Evolutionary conservation across 1,140 invertebrate species (phyloP).

Genomic region (Babylonia areolata): DNA sequence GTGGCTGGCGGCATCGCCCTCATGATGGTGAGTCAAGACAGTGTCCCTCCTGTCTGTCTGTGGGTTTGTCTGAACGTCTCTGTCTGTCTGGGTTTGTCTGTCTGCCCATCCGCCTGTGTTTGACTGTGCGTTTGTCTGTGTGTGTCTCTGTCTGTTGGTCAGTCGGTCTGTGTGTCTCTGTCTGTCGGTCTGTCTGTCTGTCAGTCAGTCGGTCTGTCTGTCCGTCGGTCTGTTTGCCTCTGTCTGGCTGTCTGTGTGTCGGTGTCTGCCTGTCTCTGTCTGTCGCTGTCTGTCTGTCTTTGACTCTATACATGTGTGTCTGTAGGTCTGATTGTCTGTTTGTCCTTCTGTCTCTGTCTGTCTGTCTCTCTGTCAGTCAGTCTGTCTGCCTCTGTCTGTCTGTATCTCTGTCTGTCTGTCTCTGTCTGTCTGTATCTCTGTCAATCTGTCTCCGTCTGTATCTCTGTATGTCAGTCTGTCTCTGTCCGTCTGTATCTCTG

Average conservation of each 20-base stretch:
- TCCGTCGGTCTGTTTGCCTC: not conserved
- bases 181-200: not conserved
- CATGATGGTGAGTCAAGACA: conserved; percentile 46
- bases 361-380: too few species aligned
- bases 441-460: too few species aligned
- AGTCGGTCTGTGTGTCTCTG: too few species aligned
- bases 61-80: too few species aligned
- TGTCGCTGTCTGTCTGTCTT: not conserved
- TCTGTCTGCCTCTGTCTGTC: too few species aligned
- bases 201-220: not conserved
- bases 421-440: too few species aligned
- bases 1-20: conserved; percentile 42
- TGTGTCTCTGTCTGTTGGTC: too few species aligned
- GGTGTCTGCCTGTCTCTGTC: not conserved
- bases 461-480: not conserved
- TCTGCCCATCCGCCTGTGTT: too few species aligned
- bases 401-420: too few species aligned
- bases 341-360: too few species aligned
- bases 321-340: too few species aligned
- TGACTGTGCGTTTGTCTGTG: not conserved
- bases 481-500: not conserved
- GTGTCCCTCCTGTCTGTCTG: not conserved
- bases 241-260: not conserved
- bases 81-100: not conserved
- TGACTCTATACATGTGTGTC: too few species aligned